A percentile compares a stretch with the other conserved stretches of the same genome.
phyloP scores from a whole-genome alignment of 2,113 vertebrate species.

The Eonycteris spelaea region DNA sequence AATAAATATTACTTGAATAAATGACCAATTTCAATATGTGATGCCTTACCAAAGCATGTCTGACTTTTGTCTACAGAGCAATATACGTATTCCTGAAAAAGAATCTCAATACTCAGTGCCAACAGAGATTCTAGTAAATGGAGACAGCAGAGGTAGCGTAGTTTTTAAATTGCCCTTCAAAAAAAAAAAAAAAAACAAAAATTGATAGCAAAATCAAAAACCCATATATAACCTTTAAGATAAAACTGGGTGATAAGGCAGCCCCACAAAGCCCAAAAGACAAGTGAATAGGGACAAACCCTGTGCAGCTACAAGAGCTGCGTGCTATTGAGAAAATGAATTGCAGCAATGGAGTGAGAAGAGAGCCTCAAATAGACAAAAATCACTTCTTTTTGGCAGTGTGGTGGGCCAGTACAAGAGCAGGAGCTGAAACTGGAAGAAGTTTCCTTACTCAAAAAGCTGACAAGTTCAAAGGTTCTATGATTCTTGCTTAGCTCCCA shows the following conservation, averaged over 20 bases:
- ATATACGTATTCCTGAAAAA: not conserved
- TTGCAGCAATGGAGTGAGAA: not conserved
- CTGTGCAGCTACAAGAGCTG: not conserved
- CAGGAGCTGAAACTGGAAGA: not conserved
- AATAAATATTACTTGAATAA: not conserved
- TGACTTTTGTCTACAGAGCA: not conserved
- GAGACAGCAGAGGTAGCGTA: not conserved
- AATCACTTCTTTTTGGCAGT: not conserved
- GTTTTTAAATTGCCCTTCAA: not conserved
- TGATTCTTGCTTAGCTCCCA: not conserved
- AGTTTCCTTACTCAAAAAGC: not conserved
- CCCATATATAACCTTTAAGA: not conserved
- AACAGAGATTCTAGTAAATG: not conserved
- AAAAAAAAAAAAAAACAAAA: not conserved
- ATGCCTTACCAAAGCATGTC: not conserved
- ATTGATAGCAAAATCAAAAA: not conserved
- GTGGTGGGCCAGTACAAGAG: not conserved
- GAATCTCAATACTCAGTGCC: not conserved
- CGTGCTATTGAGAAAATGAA: not conserved
- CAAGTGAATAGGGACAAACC: not conserved
- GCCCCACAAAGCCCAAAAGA: not conserved
- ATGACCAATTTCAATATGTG: not conserved
- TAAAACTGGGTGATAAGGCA: not conserved
- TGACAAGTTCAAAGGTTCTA: not conserved
- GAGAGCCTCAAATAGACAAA: not conserved